A percentile compares a stretch with the other conserved stretches of the same genome.
phyloP scores from a whole-genome alignment of 2,797 vertebrate genomes.

The Alcedo atthis region DNA sequence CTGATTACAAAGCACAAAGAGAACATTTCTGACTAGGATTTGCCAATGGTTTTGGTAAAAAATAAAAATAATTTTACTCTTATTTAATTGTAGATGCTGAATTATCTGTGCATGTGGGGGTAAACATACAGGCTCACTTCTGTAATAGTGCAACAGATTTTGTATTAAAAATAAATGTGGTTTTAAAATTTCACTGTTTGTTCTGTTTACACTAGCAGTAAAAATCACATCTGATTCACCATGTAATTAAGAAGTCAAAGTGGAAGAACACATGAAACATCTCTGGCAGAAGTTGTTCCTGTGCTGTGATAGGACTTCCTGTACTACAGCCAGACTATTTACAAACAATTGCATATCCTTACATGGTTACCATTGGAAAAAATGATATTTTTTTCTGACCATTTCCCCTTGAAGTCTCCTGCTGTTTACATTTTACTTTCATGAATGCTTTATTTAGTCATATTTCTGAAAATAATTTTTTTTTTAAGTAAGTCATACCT shows the following conservation, averaged over 20 bases:
- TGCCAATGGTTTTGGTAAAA: constrained; percentile 50
- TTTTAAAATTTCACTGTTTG: constrained; percentile 87
- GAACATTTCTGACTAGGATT: constrained; percentile 48
- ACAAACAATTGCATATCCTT: not conserved
- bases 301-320: not conserved
- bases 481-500: not conserved
- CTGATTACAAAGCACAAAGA: constrained; percentile 75
- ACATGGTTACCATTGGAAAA: not conserved
- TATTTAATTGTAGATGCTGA: constrained; percentile 78
- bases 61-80: constrained; percentile 48
- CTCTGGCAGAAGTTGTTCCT: not conserved
- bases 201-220: constrained; percentile 42
- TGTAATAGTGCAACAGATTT: constrained; percentile 87
- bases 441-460: not conserved
- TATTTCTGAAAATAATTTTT: not conserved
- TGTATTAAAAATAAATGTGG: constrained; percentile 93
- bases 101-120: constrained; percentile 85
- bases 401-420: not conserved
- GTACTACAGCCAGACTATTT: not conserved
- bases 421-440: not conserved
- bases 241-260: not conserved
- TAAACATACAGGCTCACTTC: constrained; percentile 79
- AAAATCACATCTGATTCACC: not conserved
- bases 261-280: not conserved
- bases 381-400: not conserved